phyloP scores from a whole-genome alignment of 2,888 invertebrate genomes.

The Axea sp. region DNA sequence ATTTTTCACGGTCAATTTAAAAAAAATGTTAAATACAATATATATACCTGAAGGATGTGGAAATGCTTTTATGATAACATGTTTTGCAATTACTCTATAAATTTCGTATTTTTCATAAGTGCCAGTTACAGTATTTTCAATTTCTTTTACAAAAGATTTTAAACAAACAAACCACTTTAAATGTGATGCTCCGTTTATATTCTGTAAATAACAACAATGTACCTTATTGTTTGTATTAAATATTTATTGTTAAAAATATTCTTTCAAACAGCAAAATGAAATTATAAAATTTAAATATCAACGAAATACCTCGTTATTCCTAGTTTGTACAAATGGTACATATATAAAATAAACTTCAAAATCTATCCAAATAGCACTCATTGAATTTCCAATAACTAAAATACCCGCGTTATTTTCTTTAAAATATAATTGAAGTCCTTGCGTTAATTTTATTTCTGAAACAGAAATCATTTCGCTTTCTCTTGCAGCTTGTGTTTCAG shows the following conservation, averaged over 20 bases:
- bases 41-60: conserved; percentile 70
- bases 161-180: conserved; percentile 37
- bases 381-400: conserved; percentile 67
- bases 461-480: neutral
- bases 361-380: conserved; percentile 73
- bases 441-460: conserved; percentile 53
- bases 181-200: neutral
- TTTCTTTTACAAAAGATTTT: conserved; percentile 69
- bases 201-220: neutral
- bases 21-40: too few species aligned
- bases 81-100: conserved; percentile 68
- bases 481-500: neutral
- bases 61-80: conserved; percentile 68
- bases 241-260: too few species aligned
- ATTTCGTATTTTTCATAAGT: conserved; percentile 70
- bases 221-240: too few species aligned
- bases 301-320: conserved; percentile 59
- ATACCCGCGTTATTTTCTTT: conserved; percentile 72
- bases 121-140: conserved; percentile 69
- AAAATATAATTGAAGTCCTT: conserved; percentile 71
- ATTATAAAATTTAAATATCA: too few species aligned
- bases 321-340: conserved; percentile 69
- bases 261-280: too few species aligned
- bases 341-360: conserved; percentile 74
- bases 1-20: too few species aligned